Evolutionary conservation across 2,888 invertebrate species (phyloP), one percentile per base, ranked within the genome.

Genomic region (Tinea trinotella): DNA sequence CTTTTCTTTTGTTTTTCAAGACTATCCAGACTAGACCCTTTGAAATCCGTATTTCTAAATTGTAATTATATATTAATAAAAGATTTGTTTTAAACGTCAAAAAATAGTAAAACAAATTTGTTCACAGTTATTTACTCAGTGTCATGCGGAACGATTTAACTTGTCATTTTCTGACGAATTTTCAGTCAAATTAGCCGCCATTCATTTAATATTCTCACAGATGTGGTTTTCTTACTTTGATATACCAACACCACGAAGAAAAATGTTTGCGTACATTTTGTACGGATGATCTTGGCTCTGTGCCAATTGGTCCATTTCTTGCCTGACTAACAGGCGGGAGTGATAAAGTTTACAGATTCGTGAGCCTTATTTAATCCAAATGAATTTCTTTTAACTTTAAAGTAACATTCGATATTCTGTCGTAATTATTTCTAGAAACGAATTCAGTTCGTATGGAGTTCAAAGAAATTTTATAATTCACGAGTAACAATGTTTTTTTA

Each of bases 291-390:
- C 55, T 72, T 83, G 84, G 84, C 76, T 50, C 9, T 6, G 1
- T 59, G 78, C 84, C 84, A 84, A 74, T 62, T 76, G 73, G 70
- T 80, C 71, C 76, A 76, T 80, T 79, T 82, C 50, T 50, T 15
- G 24, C 15, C 24, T 24, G 24, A 24, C 24, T n/a, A 19, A 40
- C 12, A 13, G 15, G 2, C 24, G 24, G 13, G 40, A 40, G 40
- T 40, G 40, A 40, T 40, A 40, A 40, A 40, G 40, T 40, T 40
- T 40, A 12, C 40, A 40, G 6, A 40, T 12, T 10, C 30, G 30
- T 30, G 30, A 10, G 30, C 30, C 2, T 30, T 30, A 40, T 40
- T 15, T 40, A 40, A 40, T 40, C 7, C 15, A 6, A 40, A 3
- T 40, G 12, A 40, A 13, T n/a, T 40, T 40, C 12, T 40, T 40